Evolutionary conservation across 2,888 invertebrate genomes (phyloP), one percentile per base, ranked within the genome.

Genomic region (Nesidiocoris tenuis): DNA sequence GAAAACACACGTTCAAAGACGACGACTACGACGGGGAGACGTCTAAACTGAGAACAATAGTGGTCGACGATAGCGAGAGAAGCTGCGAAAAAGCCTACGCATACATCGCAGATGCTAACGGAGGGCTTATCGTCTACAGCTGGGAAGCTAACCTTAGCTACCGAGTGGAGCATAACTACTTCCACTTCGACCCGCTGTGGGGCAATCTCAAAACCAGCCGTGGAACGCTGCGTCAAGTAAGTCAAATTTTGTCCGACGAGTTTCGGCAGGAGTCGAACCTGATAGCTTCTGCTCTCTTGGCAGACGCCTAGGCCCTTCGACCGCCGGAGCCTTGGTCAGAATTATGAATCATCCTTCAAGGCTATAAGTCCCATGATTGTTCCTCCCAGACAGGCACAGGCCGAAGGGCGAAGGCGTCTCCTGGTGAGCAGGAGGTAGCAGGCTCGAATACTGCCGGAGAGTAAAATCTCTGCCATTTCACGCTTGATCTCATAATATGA

Each of bases 41-140:
- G 78, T 90, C 91, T 0, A 93, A 93, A 85, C 90, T 93, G 81
- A 92, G 91, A 1, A 92, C 93, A 82, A 88, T 92, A 81, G 90
- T 90, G 0, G 88, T 93, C 0, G 94, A 94, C 81, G 88, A 88
- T 0, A 87, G 88, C 66, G 87, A 88, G 54, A 85, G 88, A n/a
- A 87, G 88, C 56, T 94, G 93, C 81, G 89, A 91, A 72, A 86
- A 92, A 79, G 90, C 93, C 0, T 91, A 87, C 81, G 92, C 91
- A 0, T 94, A 94, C 82, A 84, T 92, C 16, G 91, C 94, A 0
- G 94, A 94, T 82, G 79, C 81, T 2, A 80, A 90, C 21, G 91
- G 87, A 0, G 91, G 90, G 1, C 84, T 94, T 0, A 88, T 94
- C 0, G 93, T 93, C 0, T 94, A 93, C 83, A 91, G 90, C 61